Conservation (phyloP, 2,113 vertebrate genomes). For the Lipotes vexillifer region DNA sequence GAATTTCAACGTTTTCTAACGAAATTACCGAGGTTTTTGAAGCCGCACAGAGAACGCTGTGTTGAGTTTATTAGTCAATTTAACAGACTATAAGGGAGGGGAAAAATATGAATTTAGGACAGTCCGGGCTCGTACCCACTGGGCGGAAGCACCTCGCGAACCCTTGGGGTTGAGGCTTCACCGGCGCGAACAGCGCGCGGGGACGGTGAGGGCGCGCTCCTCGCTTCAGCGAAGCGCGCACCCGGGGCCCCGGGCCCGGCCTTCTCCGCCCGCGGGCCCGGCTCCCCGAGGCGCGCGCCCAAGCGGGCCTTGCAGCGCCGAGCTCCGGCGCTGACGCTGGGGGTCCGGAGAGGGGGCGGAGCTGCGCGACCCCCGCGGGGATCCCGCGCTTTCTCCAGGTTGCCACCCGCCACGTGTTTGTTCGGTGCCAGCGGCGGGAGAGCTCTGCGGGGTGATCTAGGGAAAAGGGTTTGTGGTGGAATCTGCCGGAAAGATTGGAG, state of each 20-base stretch:
- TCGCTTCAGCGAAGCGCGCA: not conserved
- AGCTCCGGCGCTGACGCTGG: fast-evolving
- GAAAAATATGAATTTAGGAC: slow-evolving; percentile 74
- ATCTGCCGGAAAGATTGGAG: not conserved
- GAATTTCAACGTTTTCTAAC: slow-evolving; percentile 91
- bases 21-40: slow-evolving; percentile 87
- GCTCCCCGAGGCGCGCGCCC: not conserved
- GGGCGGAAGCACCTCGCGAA: slow-evolving; percentile 47
- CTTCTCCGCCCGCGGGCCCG: fast-evolving
- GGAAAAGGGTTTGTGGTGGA: not conserved
- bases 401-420: not conserved
- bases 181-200: not conserved
- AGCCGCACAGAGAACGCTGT: slow-evolving; percentile 86
- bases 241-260: not conserved
- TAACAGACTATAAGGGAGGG: slow-evolving; percentile 82
- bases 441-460: not conserved
- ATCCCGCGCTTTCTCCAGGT: not conserved
- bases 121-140: slow-evolving; percentile 69
- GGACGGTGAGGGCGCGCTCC: not conserved
- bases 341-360: not conserved
- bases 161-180: not conserved
- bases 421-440: not conserved
- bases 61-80: slow-evolving; percentile 87
- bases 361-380: fast-evolving
- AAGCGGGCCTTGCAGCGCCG: fast-evolving